Conservation (phyloP, 1,140 invertebrate species). For the Drosophila repletoides region DNA sequence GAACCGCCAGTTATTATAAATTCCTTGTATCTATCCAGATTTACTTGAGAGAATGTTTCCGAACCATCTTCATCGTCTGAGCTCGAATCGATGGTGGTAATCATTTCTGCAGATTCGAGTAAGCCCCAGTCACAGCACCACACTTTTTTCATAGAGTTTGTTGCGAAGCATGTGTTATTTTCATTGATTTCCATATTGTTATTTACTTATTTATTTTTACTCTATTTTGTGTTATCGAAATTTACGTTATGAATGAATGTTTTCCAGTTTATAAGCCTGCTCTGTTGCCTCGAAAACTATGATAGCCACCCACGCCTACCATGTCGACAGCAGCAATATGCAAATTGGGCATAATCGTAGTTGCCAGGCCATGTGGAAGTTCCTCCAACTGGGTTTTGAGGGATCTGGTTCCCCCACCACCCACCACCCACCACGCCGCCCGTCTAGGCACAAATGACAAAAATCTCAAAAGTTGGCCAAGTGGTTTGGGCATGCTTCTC, state of each 20-base stretch:
- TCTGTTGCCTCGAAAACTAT: neutral
- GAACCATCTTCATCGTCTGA: neutral
- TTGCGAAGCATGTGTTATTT: neutral
- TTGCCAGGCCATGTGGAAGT: constrained; percentile 18
- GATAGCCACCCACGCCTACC: constrained; percentile 2
- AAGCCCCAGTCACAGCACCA: constrained; percentile 32
- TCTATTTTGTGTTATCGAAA: neutral
- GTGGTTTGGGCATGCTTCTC: constrained; percentile 13
- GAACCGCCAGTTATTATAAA: constrained; percentile 18
- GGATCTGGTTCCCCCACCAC: too few relatives aligned
- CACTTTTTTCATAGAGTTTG: neutral
- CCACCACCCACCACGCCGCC: too few relatives aligned
- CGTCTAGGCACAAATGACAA: constrained; percentile 21
- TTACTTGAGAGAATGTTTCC: neutral
- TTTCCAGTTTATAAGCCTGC: neutral
- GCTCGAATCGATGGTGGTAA: too few relatives aligned
- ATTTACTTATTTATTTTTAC: neutral
- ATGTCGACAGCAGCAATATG: constrained; percentile 11
- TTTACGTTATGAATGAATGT: neutral
- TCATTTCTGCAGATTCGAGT: too few relatives aligned
- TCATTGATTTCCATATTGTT: neutral
- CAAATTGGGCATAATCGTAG: constrained; percentile 23
- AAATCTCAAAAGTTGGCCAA: constrained; percentile 23
- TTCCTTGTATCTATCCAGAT: constrained; percentile 8
- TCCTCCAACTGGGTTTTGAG: too few relatives aligned